phyloP scores from a whole-genome alignment of 2,888 invertebrate genomes.

The Drosophila borborema region DNA sequence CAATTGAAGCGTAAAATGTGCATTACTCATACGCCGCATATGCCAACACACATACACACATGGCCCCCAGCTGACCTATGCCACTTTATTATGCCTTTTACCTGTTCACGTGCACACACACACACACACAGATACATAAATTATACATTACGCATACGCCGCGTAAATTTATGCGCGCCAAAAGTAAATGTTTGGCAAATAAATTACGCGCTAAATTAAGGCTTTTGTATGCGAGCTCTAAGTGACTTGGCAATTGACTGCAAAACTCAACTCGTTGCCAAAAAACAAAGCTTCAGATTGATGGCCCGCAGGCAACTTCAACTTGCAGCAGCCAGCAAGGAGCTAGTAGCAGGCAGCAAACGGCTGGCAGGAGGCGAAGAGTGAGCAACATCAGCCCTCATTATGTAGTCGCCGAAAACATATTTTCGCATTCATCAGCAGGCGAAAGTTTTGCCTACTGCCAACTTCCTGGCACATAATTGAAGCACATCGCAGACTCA shows the following conservation, averaged over 20 bases:
- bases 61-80: slow-evolving; percentile 58
- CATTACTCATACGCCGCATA: slow-evolving; percentile 74
- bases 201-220: slow-evolving; percentile 72
- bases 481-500: slow-evolving; percentile 78
- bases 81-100: slow-evolving; percentile 70
- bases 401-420: slow-evolving; percentile 73
- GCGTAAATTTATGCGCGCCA: slow-evolving; percentile 52
- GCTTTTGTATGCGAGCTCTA: slow-evolving; percentile 44
- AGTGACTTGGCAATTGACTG: slow-evolving; percentile 56
- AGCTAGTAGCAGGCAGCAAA: slow-evolving; percentile 12
- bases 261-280: slow-evolving; percentile 57
- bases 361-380: not conserved
- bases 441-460: slow-evolving; percentile 60
- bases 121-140: slow-evolving; percentile 44
- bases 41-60: slow-evolving; percentile 3
- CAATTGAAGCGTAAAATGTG: slow-evolving; percentile 77
- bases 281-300: slow-evolving; percentile 59
- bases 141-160: slow-evolving; percentile 69
- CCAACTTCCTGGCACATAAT: slow-evolving; percentile 63
- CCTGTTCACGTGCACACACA: slow-evolving; percentile 34
- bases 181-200: slow-evolving; percentile 68
- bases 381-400: slow-evolving; percentile 51
- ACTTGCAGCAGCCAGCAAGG: slow-evolving; percentile 28
- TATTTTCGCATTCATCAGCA: slow-evolving; percentile 77
- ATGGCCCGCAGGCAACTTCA: slow-evolving; percentile 51